Conservation (phyloP, 2,888 invertebrate species). For the Drosophila cyrtoloma region DNA sequence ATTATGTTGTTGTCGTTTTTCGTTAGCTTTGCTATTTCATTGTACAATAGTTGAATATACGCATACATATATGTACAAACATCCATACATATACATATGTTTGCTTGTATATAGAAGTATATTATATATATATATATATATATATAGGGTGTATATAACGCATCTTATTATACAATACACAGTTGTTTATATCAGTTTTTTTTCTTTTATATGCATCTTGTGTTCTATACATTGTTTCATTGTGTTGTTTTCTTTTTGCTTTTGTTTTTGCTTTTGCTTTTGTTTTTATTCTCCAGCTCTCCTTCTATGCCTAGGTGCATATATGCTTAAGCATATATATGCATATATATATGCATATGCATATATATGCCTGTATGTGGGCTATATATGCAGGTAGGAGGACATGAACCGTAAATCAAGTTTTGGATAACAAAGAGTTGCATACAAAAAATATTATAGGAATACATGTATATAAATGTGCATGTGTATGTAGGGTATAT, state of each 20-base stretch:
- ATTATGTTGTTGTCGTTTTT: conserved; percentile 23
- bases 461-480: conserved; percentile 72
- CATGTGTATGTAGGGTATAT: conserved; percentile 44
- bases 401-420: conserved; percentile 53
- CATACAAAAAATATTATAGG: conserved; percentile 66
- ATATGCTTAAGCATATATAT: conserved; percentile 39
- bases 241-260: conserved; percentile 36
- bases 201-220: conserved; percentile 46
- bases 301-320: conserved; percentile 54
- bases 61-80: conserved; percentile 22
- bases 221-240: conserved; percentile 71
- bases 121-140: conserved; percentile 49
- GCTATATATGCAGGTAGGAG: conserved; percentile 54
- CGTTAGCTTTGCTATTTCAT: conserved; percentile 67
- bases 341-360: conserved; percentile 29
- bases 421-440: conserved; percentile 39
- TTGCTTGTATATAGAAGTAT: conserved; percentile 51
- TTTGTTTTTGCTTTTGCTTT: conserved; percentile 15
- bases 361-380: conserved; percentile 42
- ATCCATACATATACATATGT: conserved; percentile 19
- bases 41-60: conserved; percentile 68
- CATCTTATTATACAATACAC: conserved; percentile 46
- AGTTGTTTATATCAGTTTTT: conserved; percentile 25
- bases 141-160: conserved; percentile 64
- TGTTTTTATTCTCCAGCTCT: conserved; percentile 58